These are phyloP conservation scores for Oreotragus oreotragus DNA, from an alignment of 2,113 vertebrate species.

Conservation along the genomic window DNA sequence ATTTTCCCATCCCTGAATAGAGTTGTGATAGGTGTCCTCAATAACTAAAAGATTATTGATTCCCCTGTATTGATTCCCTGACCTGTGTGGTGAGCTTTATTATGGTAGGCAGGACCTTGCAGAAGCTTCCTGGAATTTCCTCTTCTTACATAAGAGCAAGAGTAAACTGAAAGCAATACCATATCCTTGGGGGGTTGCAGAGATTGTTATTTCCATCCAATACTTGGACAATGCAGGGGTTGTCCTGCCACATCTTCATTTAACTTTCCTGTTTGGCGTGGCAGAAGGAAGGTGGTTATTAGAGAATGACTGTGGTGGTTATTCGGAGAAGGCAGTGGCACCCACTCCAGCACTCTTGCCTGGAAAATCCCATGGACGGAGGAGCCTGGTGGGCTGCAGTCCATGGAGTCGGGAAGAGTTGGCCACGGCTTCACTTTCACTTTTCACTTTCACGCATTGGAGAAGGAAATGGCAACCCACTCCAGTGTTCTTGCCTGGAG, in stretches of 20 bases:
- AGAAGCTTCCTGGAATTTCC: not conserved
- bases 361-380: too few species aligned
- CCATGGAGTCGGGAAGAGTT: too few species aligned
- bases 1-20: not conserved
- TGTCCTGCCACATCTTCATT: not conserved
- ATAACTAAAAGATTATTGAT: not conserved
- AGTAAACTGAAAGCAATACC: not conserved
- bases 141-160: not conserved
- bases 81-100: not conserved
- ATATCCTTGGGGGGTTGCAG: too few species aligned
- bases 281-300: not conserved
- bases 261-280: not conserved
- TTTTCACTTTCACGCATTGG: too few species aligned
- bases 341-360: too few species aligned
- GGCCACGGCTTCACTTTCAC: too few species aligned
- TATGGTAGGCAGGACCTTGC: not conserved
- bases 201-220: not conserved
- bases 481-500: too few species aligned
- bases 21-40: not conserved
- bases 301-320: not conserved
- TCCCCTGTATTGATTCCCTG: not conserved
- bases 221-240: not conserved
- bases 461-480: too few species aligned
- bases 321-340: not conserved
- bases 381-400: too few species aligned